Percentiles rank a stretch among this genome's conserved stretches.
Conservation (phyloP, 2,797 vertebrate genomes). For the Thripadectes ignobilis region DNA sequence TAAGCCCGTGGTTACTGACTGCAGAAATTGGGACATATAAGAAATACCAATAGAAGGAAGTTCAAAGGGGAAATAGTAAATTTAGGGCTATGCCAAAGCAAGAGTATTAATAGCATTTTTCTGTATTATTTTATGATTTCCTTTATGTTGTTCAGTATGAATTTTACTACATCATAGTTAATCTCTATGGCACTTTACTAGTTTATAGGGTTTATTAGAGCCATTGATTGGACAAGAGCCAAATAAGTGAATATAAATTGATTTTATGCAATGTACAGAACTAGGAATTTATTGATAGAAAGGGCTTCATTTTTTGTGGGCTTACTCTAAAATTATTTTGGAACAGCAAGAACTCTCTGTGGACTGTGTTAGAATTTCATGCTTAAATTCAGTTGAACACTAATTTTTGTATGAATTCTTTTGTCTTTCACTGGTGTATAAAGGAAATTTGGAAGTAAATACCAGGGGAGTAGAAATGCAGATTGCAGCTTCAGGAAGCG, state of each 20-base stretch:
- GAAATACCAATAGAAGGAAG: slow-evolving; percentile 24
- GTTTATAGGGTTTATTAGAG: slow-evolving; percentile 49
- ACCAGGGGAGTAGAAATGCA: slow-evolving; percentile 12
- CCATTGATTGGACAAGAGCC: slow-evolving; percentile 24
- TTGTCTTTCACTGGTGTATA: slow-evolving; percentile 24
- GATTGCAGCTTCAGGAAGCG: slow-evolving; percentile 55
- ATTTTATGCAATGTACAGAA: slow-evolving; percentile 61
- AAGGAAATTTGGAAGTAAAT: slow-evolving; percentile 36
- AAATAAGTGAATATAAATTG: slow-evolving; percentile 67
- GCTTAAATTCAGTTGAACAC: slow-evolving; percentile 63
- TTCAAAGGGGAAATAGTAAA: background rate
- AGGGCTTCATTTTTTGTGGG: slow-evolving; percentile 58
- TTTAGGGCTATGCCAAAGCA: slow-evolving; percentile 24
- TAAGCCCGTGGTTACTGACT: slow-evolving; percentile 46
- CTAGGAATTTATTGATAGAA: slow-evolving; percentile 62
- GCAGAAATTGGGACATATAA: slow-evolving; percentile 8
- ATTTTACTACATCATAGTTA: slow-evolving; percentile 16
- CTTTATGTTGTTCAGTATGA: slow-evolving; percentile 11
- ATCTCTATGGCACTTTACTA: slow-evolving; percentile 8
- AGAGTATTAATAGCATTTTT: slow-evolving; percentile 10
- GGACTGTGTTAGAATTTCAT: slow-evolving; percentile 67
- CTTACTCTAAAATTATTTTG: slow-evolving; percentile 62
- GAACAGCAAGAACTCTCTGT: slow-evolving; percentile 47
- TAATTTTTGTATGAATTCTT: slow-evolving; percentile 59
- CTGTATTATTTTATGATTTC: slow-evolving; percentile 28